These are phyloP conservation scores for Euclidia mi DNA, from an alignment of 2,888 invertebrate species.

Conservation along the genomic window DNA sequence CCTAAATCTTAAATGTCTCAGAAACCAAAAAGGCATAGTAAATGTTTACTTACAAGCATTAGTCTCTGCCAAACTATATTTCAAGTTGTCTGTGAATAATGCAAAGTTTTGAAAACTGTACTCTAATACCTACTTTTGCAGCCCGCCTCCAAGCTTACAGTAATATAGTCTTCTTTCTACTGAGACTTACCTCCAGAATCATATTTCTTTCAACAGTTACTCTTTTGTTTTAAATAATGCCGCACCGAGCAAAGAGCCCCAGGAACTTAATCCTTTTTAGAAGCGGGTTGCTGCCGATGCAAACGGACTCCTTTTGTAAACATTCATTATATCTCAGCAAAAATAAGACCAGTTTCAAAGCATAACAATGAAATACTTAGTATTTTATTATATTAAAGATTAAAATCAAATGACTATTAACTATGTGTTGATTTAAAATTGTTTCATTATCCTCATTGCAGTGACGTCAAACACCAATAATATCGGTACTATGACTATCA, in stretches of 20 bases:
- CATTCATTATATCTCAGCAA: constrained; percentile 28
- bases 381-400: too few species aligned
- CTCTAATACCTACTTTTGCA: constrained; percentile 27
- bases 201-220: constrained; percentile 50
- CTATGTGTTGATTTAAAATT: too few species aligned
- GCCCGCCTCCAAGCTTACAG: constrained; percentile 25
- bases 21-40: too few species aligned
- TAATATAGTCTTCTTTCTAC: constrained; percentile 27
- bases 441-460: too few species aligned
- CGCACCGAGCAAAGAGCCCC: constrained; percentile 30
- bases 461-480: too few species aligned
- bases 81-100: constrained; percentile 35
- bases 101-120: constrained; percentile 37
- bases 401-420: too few species aligned
- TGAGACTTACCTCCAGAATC: constrained; percentile 45
- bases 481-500: too few species aligned
- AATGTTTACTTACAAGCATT: constrained; percentile 19
- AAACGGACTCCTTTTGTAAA: constrained; percentile 50
- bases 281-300: constrained; percentile 30
- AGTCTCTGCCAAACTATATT: constrained; percentile 24
- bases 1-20: too few species aligned
- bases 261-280: constrained; percentile 62
- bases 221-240: constrained; percentile 51
- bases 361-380: too few species aligned
- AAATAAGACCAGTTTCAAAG: constrained; percentile 20